A percentile compares a stretch with the other conserved stretches of the same genome.
These are phyloP conservation scores for Agonum fuliginosum DNA, from an alignment of 2,888 invertebrate species.

Conservation along the genomic window DNA sequence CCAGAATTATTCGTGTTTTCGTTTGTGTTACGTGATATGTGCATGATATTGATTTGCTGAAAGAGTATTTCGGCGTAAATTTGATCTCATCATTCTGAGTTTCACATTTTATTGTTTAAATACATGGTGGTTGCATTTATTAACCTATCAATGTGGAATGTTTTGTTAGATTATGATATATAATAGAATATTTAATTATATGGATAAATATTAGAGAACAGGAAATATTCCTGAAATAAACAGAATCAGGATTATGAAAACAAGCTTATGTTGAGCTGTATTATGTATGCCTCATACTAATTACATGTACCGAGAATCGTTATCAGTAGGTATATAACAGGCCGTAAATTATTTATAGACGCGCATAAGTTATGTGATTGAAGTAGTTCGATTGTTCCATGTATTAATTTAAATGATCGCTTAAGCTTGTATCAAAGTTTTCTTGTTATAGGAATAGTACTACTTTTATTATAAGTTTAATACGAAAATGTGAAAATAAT, in stretches of 20 bases:
- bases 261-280: background rate
- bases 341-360: no score
- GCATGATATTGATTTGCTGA: slow-evolving; percentile 1
- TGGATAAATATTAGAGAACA: background rate
- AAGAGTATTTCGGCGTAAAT: background rate
- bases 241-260: background rate
- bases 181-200: no score
- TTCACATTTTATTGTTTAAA: slow-evolving; percentile 12
- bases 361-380: no score
- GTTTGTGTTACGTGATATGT: background rate
- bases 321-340: no score
- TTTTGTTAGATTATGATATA: no score
- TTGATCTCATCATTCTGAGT: background rate
- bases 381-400: no score
- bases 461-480: slow-evolving; percentile 5
- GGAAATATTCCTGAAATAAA: background rate
- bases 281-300: background rate
- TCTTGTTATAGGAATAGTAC: background rate
- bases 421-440: slow-evolving; percentile 1
- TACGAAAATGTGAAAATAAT: slow-evolving; percentile 36
- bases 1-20: background rate
- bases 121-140: background rate
- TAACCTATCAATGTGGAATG: slow-evolving; percentile 1
- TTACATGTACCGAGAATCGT: background rate
- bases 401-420: background rate